Conservation (phyloP, 2,797 vertebrate species). For the Peromyscus nudipes region DNA sequence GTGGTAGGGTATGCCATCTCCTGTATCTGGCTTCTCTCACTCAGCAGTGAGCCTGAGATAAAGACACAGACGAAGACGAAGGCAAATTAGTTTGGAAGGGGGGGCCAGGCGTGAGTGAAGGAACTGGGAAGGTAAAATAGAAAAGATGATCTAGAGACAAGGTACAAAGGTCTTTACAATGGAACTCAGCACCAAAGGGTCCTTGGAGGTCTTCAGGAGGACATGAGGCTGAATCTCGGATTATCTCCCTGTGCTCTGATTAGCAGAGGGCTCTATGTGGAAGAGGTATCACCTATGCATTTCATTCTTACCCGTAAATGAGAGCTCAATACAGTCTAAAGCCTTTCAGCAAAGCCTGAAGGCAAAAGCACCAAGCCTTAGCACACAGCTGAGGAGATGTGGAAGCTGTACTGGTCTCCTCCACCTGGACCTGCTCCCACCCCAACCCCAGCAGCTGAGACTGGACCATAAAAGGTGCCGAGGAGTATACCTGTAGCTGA, state of each 20-base stretch:
- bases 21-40: neutral
- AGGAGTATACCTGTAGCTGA: too few species aligned
- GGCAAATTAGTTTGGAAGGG: neutral
- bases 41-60: neutral
- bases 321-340: too few species aligned
- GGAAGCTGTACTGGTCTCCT: too few species aligned
- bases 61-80: neutral
- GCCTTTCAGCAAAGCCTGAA: neutral
- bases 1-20: accelerated
- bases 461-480: neutral
- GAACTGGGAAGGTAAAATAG: neutral
- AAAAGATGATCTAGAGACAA: neutral
- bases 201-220: neutral
- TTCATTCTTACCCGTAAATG: neutral
- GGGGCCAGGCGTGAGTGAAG: neutral
- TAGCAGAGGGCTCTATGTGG: neutral
- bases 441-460: neutral
- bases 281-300: neutral
- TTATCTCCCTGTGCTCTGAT: neutral
- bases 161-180: neutral
- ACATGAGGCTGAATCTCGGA: neutral
- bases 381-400: neutral
- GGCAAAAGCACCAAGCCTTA: neutral
- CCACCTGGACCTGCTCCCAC: neutral
- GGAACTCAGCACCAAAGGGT: too few species aligned